Percentiles rank a stretch among this genome's conserved stretches.
Evolutionary conservation across 2,113 vertebrate genomes (phyloP).

Genomic region (Limanda limanda): DNA sequence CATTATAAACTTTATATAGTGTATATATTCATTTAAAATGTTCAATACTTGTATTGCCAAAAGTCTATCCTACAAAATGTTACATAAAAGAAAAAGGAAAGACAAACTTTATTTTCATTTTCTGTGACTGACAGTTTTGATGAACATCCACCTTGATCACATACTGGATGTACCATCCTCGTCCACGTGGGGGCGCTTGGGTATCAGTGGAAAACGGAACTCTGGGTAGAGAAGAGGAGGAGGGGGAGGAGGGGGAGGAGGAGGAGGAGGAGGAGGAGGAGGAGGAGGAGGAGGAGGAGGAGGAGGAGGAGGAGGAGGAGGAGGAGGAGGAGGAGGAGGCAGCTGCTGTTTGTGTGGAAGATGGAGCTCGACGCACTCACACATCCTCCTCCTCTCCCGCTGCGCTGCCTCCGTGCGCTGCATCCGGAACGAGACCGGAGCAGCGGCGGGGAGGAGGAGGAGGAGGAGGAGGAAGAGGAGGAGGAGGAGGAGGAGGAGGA

Average conservation of each 20-base stretch:
- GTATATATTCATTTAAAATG: too few species aligned
- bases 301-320: background rate
- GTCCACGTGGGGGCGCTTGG: slow-evolving; percentile 70
- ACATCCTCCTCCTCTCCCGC: background rate
- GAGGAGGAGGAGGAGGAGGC: background rate
- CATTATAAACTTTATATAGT: too few species aligned
- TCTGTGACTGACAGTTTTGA: too few species aligned
- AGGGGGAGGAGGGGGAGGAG: background rate
- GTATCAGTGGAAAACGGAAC: slow-evolving; percentile 69
- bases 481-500: too few species aligned
- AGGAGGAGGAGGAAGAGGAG: too few species aligned
- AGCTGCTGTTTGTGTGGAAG: background rate
- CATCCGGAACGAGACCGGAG: slow-evolving; percentile 45
- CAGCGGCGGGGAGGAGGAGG: slow-evolving; percentile 25
- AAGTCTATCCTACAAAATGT: background rate
- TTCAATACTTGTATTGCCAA: too few species aligned
- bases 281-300: background rate
- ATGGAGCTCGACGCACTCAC: background rate
- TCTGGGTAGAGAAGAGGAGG: background rate
- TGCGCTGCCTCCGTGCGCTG: slow-evolving; percentile 35
- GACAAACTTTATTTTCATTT: background rate
- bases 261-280: background rate
- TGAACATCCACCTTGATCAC: background rate
- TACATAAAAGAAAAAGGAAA: background rate
- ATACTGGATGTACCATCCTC: background rate